Evolutionary conservation across 2,113 vertebrate genomes (phyloP).

Genomic region (Aegithalos caudatus): DNA sequence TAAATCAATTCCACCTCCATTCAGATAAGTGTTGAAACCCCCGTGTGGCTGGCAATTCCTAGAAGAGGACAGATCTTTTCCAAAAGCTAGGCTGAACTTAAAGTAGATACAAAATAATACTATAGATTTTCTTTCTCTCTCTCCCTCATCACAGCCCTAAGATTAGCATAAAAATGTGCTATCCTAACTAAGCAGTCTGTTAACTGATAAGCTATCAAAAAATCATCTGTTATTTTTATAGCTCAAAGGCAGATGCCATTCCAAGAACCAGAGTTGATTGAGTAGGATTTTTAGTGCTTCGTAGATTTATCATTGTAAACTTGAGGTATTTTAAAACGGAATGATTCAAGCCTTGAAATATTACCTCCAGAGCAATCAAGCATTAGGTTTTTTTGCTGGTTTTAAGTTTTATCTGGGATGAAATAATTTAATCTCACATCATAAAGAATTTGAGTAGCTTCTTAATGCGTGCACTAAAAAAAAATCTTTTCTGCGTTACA

Average conservation of each 20-base stretch:
- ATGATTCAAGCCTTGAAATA: constrained; percentile 73
- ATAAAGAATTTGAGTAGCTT: constrained; percentile 60
- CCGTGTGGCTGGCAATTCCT: constrained; percentile 44
- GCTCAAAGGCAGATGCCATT: constrained; percentile 83
- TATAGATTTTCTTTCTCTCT: constrained; percentile 53
- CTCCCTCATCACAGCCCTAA: constrained; percentile 68
- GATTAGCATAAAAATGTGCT: constrained; percentile 85
- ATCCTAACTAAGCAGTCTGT: constrained; percentile 83
- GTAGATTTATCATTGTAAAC: constrained; percentile 75
- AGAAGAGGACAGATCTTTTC: constrained; percentile 57
- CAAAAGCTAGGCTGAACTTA: constrained; percentile 61
- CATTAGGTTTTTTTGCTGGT: constrained; percentile 58
- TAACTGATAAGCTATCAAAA: constrained; percentile 86
- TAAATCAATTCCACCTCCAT: constrained; percentile 60
- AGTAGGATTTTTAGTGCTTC: constrained; percentile 75
- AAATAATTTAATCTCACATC: constrained; percentile 68
- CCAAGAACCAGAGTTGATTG: constrained; percentile 78
- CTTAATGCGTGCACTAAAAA: constrained; percentile 41
- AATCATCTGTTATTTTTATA: constrained; percentile 87
- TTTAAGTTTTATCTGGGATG: constrained; percentile 61
- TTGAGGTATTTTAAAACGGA: constrained; percentile 78
- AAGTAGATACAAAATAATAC: constrained; percentile 61
- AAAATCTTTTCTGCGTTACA: constrained; percentile 55
- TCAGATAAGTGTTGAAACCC: constrained; percentile 52
- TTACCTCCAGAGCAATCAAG: constrained; percentile 72